Evolutionary conservation across 2,888 invertebrate genomes (phyloP), one percentile per base, ranked within the genome.

Genomic region (Caenorhabditis sp.): DNA sequence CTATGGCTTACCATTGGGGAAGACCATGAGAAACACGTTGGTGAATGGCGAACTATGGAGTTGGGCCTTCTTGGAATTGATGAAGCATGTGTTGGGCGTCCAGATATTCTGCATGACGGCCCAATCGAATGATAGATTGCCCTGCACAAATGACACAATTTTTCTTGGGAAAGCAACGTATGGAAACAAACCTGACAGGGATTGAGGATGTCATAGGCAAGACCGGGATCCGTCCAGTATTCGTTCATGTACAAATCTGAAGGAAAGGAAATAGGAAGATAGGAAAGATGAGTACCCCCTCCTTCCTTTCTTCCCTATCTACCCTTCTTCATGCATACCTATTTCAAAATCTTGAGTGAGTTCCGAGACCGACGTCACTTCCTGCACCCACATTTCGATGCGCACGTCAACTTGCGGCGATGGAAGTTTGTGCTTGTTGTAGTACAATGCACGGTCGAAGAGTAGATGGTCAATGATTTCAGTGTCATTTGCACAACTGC

Each of bases 221-320:
- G 76, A 1, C 89, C 89, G 8, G 91, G 90, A 78, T 91, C 91
- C 22, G 86, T 88, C 91, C 91, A 91, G 68, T 90, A 90, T 79
- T 91, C 91, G 80, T 91, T 91, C 79, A 91, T 88, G 76, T 91
- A 91, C 70, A 91, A 80, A 88, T 91, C 91, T 91, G 80, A 20
- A 88, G 83, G 13, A 15, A n/a, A 51, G 20, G 11, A 51, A 18
- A 11, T 20, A 4, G 2, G 47, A 18, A 47, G 22, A 28, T 20
- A 13, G 13, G 35, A 26, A 18, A 60, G 67, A n/a, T 32, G 74
- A 82, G 53, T 32, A 32, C 32, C 32, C n/a, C n/a, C n/a, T n/a
- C n/a, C n/a, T n/a, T n/a, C n/a, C n/a, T n/a, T n/a, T n/a, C n/a
- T n/a, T n/a, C n/a, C n/a, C n/a, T n/a, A n/a, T n/a, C n/a, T n/a